Evolutionary conservation across 2,797 vertebrate species (phyloP).

Genomic region (Lagocephalus sceleratus): DNA sequence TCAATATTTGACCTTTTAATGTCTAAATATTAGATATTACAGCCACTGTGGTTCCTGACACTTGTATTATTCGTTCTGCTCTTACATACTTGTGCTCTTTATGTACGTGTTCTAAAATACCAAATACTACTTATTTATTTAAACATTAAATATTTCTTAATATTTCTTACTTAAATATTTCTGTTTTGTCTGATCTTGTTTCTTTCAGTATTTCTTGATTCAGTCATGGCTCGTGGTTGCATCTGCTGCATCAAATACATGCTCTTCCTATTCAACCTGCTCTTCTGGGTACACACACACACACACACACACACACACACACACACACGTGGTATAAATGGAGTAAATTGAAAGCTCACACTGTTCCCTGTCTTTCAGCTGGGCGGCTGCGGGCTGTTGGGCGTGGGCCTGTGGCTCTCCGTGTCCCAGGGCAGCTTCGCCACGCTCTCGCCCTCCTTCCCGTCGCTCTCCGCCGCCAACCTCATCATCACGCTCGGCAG

Average conservation of each 20-base stretch:
- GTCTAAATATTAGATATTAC: too few relatives aligned
- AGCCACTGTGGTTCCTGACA: too few relatives aligned
- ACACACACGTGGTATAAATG: neutral
- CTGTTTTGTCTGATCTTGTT: neutral
- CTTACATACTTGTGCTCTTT: too few relatives aligned
- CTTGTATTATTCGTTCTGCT: too few relatives aligned
- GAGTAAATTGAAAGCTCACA: neutral
- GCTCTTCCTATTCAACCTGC: constrained; percentile 99
- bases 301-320: neutral
- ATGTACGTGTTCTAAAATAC: too few relatives aligned
- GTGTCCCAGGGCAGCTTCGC: constrained; percentile 97
- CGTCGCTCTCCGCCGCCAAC: constrained; percentile 94
- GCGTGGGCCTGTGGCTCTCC: constrained; percentile 96
- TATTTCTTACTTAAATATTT: too few relatives aligned
- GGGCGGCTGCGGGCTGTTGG: constrained; percentile 92
- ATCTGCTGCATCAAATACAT: constrained; percentile 98
- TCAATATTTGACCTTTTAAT: too few relatives aligned
- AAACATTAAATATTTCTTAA: too few relatives aligned
- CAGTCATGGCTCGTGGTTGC: constrained; percentile 96
- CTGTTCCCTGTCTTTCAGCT: constrained; percentile 76
- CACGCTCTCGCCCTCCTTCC: constrained; percentile 95
- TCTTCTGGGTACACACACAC: constrained; percentile 91
- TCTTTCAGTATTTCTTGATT: constrained; percentile 82
- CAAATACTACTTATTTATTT: too few relatives aligned
- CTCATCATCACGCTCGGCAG: constrained; percentile 91